phyloP scores from a whole-genome alignment of 1,140 invertebrate genomes.

The Ganaspis sp. region DNA sequence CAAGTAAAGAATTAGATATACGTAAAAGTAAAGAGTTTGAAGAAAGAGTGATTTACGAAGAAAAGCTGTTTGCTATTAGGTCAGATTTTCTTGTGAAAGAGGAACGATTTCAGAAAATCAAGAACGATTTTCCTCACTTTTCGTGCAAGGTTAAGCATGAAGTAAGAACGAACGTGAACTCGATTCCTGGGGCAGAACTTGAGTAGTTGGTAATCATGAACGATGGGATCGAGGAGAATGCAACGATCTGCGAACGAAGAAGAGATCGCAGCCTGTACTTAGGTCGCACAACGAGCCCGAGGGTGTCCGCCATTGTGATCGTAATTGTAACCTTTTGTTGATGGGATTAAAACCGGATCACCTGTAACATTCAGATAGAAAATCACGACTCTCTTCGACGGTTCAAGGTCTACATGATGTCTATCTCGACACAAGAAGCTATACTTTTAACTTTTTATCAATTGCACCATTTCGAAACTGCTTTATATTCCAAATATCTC shows the following conservation, averaged over 20 bases:
- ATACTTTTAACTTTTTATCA: too few relatives aligned
- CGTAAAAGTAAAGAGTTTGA: too few relatives aligned
- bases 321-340: slow-evolving; percentile 66
- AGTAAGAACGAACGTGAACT: not conserved
- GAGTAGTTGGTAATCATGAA: slow-evolving; percentile 52
- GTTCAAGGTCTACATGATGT: slow-evolving; percentile 8
- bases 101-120: too few relatives aligned
- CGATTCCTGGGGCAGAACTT: slow-evolving; percentile 24
- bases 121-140: slow-evolving; percentile 12
- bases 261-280: slow-evolving; percentile 63
- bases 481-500: too few relatives aligned
- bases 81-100: not conserved
- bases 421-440: too few relatives aligned
- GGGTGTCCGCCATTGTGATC: slow-evolving; percentile 65
- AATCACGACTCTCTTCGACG: slow-evolving; percentile 48
- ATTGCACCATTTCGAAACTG: too few relatives aligned
- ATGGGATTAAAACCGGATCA: slow-evolving; percentile 69
- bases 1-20: too few relatives aligned
- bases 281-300: slow-evolving; percentile 61
- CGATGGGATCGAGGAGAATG: slow-evolving; percentile 49
- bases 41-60: not conserved
- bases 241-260: slow-evolving; percentile 64
- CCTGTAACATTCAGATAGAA: slow-evolving; percentile 65
- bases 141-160: not conserved
- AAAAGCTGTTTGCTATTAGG: not conserved